Percentiles rank a stretch among this genome's conserved stretches.
These are phyloP conservation scores for Mellilla xanthometata DNA, from an alignment of 2,888 invertebrate genomes.

Conservation along the genomic window DNA sequence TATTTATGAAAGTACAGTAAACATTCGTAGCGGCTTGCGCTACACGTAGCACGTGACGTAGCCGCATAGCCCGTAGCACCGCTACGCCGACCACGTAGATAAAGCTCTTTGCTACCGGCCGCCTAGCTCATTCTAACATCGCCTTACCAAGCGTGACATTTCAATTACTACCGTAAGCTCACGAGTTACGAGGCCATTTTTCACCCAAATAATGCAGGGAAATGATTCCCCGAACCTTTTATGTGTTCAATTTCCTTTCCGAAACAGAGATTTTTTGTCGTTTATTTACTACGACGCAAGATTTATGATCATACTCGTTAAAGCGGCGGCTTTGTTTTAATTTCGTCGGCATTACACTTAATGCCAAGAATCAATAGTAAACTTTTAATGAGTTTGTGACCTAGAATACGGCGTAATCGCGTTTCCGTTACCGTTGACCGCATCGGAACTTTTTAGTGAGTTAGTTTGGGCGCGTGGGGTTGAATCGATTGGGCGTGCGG, in stretches of 20 bases:
- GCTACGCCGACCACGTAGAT: conserved; percentile 24
- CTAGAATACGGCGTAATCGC: conserved; percentile 63
- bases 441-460: conserved; percentile 75
- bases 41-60: conserved; percentile 27
- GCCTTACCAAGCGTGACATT: conserved; percentile 19
- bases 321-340: conserved; percentile 14
- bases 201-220: conserved; percentile 22
- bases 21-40: background rate
- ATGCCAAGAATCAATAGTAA: conserved; percentile 56
- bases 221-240: conserved; percentile 25
- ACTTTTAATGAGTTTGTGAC: conserved; percentile 66
- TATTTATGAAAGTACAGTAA: no score
- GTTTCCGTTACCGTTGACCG: conserved; percentile 65
- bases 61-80: conserved; percentile 20
- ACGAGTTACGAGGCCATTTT: conserved; percentile 21
- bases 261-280: conserved; percentile 19
- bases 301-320: conserved; percentile 21
- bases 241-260: conserved; percentile 30
- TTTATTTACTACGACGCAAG: conserved; percentile 15
- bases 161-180: conserved; percentile 24
- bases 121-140: no score
- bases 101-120: conserved; percentile 16
- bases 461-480: conserved; percentile 50
- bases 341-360: conserved; percentile 10
- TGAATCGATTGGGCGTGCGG: conserved; percentile 72